Conservation (phyloP, 2,113 vertebrate genomes). For the Cololabis saira region DNA sequence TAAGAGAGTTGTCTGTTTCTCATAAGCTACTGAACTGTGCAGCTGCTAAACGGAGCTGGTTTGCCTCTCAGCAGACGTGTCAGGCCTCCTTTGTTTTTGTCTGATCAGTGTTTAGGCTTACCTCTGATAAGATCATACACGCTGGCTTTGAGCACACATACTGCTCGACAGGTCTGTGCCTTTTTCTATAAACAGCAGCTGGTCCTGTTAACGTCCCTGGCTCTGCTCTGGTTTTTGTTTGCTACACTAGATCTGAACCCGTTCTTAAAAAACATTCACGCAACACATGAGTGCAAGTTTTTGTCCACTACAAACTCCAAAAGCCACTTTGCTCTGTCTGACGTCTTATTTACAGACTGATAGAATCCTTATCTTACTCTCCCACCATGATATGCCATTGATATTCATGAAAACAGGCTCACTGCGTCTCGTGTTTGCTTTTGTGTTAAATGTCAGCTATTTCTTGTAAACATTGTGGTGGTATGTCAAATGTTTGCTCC, state of each 20-base stretch:
- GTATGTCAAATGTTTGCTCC: slow-evolving; percentile 52
- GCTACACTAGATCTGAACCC: slow-evolving; percentile 37
- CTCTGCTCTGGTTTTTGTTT: slow-evolving; percentile 51
- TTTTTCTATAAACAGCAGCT: slow-evolving; percentile 77
- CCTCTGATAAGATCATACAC: slow-evolving; percentile 67
- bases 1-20: background rate
- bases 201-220: slow-evolving; percentile 47
- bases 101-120: slow-evolving; percentile 33
- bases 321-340: background rate
- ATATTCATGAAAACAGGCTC: too few species aligned
- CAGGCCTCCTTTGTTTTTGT: slow-evolving; percentile 44
- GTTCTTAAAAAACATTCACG: slow-evolving; percentile 24
- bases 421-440: slow-evolving; percentile 29
- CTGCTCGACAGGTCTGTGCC: slow-evolving; percentile 30
- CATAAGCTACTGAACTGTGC: slow-evolving; percentile 10
- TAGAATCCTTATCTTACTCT: too few species aligned
- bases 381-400: too few species aligned
- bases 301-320: slow-evolving; percentile 6
- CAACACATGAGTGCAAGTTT: slow-evolving; percentile 8
- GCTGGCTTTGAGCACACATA: slow-evolving; percentile 25
- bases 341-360: too few species aligned
- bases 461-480: slow-evolving; percentile 56
- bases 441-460: slow-evolving; percentile 50
- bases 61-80: slow-evolving; percentile 29
- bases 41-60: slow-evolving; percentile 5